Evolutionary conservation across 2,797 vertebrate species (phyloP).

Genomic region (Paguma larvata): DNA sequence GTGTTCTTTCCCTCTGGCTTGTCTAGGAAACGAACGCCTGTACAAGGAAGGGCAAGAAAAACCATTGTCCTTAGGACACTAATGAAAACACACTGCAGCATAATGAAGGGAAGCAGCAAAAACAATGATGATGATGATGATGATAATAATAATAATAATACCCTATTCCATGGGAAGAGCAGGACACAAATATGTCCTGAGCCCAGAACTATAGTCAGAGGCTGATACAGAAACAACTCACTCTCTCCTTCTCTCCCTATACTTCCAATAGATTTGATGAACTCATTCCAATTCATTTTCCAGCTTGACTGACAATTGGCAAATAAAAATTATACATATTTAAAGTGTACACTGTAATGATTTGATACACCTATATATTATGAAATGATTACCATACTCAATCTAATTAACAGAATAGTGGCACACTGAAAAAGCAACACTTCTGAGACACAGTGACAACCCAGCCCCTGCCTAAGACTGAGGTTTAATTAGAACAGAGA

Average conservation of each 20-base stretch:
- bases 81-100: not conserved
- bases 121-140: no score
- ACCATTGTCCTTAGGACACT: not conserved
- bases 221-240: not conserved
- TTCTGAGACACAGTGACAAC: not conserved
- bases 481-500: not conserved
- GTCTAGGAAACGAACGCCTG: not conserved
- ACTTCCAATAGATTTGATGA: not conserved
- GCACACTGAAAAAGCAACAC: not conserved
- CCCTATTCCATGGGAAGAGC: not conserved
- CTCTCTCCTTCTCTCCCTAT: not conserved
- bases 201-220: not conserved
- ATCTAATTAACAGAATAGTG: not conserved
- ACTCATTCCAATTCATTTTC: not conserved
- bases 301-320: not conserved
- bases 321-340: not conserved
- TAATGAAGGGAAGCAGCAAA: not conserved
- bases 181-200: not conserved
- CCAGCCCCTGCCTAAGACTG: not conserved
- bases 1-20: not conserved
- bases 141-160: no score
- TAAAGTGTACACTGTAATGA: not conserved
- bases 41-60: not conserved
- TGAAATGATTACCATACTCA: not conserved
- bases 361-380: not conserved